phyloP scores from a whole-genome alignment of 2,888 invertebrate genomes.

The Chloroclysta siterata region DNA sequence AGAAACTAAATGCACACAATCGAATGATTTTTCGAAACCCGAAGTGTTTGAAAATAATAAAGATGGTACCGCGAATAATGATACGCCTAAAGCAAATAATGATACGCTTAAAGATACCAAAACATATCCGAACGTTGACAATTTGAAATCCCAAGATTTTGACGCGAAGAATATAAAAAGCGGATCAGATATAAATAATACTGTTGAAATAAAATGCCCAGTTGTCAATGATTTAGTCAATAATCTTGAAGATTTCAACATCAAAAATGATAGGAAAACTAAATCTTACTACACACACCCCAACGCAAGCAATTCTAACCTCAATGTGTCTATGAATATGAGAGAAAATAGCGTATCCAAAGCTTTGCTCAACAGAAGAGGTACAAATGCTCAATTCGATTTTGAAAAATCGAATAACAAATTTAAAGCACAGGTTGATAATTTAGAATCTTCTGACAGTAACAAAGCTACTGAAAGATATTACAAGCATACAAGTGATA shows the following conservation, averaged over 20 bases:
- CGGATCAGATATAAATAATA: background rate
- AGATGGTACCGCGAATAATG: background rate
- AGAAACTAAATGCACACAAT: background rate
- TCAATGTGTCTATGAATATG: background rate
- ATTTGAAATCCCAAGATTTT: background rate
- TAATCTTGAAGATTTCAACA: constrained; percentile 13
- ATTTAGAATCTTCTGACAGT: background rate
- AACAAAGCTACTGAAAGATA: background rate
- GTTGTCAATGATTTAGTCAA: constrained; percentile 12
- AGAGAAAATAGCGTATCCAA: background rate
- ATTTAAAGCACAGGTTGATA: background rate
- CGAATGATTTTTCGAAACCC: background rate
- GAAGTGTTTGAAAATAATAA: background rate
- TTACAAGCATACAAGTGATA: background rate
- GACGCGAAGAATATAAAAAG: background rate
- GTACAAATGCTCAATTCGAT: background rate
- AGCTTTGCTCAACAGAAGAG: background rate
- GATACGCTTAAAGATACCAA: background rate
- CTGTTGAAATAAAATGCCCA: background rate
- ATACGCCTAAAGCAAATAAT: background rate
- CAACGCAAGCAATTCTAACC: background rate
- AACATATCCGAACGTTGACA: background rate
- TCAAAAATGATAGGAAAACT: constrained; percentile 9
- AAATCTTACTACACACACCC: constrained; percentile 13
- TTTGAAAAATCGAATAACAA: background rate